Evolutionary conservation across 2,888 invertebrate species (phyloP).

Genomic region (Drosophila merina): DNA sequence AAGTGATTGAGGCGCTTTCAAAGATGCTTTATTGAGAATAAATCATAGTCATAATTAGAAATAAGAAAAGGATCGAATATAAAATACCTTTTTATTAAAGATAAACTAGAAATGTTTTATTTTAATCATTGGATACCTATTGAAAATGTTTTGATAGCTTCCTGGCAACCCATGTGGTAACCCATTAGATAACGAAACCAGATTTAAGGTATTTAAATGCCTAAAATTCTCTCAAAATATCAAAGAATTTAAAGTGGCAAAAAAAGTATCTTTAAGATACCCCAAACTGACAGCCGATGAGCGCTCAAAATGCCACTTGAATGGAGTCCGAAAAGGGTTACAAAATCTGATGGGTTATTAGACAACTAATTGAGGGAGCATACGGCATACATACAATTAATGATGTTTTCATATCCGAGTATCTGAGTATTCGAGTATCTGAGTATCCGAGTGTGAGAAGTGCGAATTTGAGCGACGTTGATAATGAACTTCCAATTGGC

Average conservation of each 20-base stretch:
- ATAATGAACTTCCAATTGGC: constrained; percentile 69
- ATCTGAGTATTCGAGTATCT: no score
- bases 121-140: neutral
- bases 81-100: constrained; percentile 6
- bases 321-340: constrained; percentile 21
- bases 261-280: constrained; percentile 38
- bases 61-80: neutral
- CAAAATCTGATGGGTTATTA: constrained; percentile 53
- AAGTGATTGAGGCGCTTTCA: constrained; percentile 64
- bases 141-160: neutral
- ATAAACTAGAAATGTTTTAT: neutral
- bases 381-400: constrained; percentile 61
- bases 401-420: constrained; percentile 49
- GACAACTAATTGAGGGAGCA: constrained; percentile 71
- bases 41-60: constrained; percentile 39
- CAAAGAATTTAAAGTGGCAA: constrained; percentile 45
- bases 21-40: constrained; percentile 56
- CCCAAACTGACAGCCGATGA: constrained; percentile 58
- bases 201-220: constrained; percentile 3
- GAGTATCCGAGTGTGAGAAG: constrained; percentile 53
- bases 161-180: neutral
- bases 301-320: constrained; percentile 64
- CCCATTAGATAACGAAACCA: constrained; percentile 21
- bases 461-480: constrained; percentile 64
- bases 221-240: constrained; percentile 25